These are phyloP conservation scores for Conus canariensis DNA, from an alignment of 2,888 invertebrate species.

Conservation along the genomic window DNA sequence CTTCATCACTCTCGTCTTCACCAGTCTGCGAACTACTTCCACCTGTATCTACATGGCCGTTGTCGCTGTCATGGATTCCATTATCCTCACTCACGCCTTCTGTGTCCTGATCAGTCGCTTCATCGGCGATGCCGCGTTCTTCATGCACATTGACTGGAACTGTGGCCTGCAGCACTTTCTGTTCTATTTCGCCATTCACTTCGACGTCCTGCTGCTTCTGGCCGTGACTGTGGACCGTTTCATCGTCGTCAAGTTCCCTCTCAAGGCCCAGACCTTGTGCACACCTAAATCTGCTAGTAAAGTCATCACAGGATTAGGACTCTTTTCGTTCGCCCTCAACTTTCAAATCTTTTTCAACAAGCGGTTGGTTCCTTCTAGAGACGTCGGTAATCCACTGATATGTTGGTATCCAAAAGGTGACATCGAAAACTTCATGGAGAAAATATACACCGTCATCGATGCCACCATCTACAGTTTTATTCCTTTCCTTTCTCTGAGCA, in stretches of 20 bases:
- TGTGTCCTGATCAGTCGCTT: conserved; percentile 36
- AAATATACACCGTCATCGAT: conserved; percentile 51
- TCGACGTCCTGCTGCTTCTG: conserved; percentile 47
- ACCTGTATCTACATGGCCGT: conserved; percentile 51
- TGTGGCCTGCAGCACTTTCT: conserved; percentile 47
- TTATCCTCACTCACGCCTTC: conserved; percentile 43
- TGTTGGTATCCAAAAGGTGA: conserved; percentile 32
- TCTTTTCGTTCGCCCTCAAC: conserved; percentile 43
- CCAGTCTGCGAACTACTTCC: conserved; percentile 44
- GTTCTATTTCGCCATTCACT: conserved; percentile 50
- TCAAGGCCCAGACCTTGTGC: conserved; percentile 37
- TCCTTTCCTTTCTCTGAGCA: conserved; percentile 43
- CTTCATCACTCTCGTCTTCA: conserved; percentile 36
- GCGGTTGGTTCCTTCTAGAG: conserved; percentile 7
- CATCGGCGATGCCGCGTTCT: conserved; percentile 27
- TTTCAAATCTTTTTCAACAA: conserved; percentile 48
- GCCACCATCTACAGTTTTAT: conserved; percentile 51
- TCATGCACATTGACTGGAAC: conserved; percentile 39
- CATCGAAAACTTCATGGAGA: conserved; percentile 37
- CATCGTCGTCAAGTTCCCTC: conserved; percentile 49
- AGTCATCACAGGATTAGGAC: conserved; percentile 9
- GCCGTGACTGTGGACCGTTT: conserved; percentile 53
- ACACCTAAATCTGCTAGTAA: conserved; percentile 39
- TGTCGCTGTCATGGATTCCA: conserved; percentile 46
- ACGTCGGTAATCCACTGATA: background rate